Evolutionary conservation across 2,113 vertebrate genomes (phyloP).

Genomic region (Rhynchomys soricoides): DNA sequence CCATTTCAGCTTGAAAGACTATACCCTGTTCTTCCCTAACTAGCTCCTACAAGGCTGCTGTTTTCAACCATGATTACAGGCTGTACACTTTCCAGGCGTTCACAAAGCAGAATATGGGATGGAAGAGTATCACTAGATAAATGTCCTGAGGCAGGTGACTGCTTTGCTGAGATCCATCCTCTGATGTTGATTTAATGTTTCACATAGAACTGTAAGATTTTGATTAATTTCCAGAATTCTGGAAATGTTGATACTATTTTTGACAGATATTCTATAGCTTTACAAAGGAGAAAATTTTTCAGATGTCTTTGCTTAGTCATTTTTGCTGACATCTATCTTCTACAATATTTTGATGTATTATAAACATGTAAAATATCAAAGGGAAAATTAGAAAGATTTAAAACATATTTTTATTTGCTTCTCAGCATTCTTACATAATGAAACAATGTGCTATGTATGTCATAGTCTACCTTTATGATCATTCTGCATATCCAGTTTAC

Average conservation of each 20-base stretch:
- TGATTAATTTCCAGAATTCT: constrained; percentile 9
- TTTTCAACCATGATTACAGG: not conserved
- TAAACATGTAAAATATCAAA: not conserved
- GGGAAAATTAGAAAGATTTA: not conserved
- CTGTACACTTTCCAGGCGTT: not conserved
- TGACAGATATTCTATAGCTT: not conserved
- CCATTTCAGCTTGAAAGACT: not conserved
- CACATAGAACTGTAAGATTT: not conserved
- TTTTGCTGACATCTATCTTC: not conserved
- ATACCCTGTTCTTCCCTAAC: not conserved
- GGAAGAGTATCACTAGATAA: not conserved
- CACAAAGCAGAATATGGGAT: not conserved
- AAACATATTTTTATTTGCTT: constrained; percentile 7
- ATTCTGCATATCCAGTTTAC: not conserved
- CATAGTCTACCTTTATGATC: not conserved
- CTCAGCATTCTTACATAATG: not conserved
- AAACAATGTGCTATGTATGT: not conserved
- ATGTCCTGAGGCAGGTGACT: not conserved
- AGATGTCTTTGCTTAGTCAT: not conserved
- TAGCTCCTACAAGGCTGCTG: not conserved
- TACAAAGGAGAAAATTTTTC: not conserved
- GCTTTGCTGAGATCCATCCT: not conserved
- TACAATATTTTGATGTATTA: not conserved
- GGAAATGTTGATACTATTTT: not conserved
- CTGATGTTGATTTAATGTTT: not conserved